Percentiles rank a stretch among this genome's conserved stretches.
Conservation (phyloP, 2,888 invertebrate genomes). For the Drosophila parthenogenetica region DNA sequence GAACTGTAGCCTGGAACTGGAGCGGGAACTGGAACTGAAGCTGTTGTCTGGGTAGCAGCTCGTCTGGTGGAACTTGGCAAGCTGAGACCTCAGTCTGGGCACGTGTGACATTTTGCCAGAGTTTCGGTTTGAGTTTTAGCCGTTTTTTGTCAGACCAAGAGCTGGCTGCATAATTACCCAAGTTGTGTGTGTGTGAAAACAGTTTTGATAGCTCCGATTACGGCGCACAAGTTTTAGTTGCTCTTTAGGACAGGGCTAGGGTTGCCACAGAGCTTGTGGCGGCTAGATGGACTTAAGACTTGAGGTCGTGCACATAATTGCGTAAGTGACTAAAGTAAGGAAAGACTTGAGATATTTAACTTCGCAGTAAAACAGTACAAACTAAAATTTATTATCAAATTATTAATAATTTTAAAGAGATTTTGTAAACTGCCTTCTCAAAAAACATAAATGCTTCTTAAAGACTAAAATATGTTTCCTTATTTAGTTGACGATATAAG, state of each 20-base stretch:
- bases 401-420: too few species aligned
- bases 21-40: background rate
- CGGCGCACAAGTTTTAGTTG: slow-evolving; percentile 37
- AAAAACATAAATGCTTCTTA: too few species aligned
- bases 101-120: slow-evolving; percentile 74
- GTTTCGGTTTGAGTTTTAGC: slow-evolving; percentile 15
- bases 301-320: too few species aligned
- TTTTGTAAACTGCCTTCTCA: too few species aligned
- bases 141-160: background rate
- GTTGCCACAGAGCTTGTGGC: background rate
- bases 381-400: too few species aligned
- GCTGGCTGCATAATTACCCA: slow-evolving; percentile 67
- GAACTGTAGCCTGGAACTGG: slow-evolving; percentile 9
- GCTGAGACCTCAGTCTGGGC: slow-evolving; percentile 40
- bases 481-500: background rate
- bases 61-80: background rate
- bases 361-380: too few species aligned
- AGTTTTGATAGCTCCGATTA: slow-evolving; percentile 74
- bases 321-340: too few species aligned
- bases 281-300: slow-evolving; percentile 6
- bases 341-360: too few species aligned
- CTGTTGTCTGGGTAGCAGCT: too few species aligned
- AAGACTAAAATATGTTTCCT: too few species aligned
- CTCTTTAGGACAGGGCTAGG: background rate
- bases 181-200: slow-evolving; percentile 48